Percentiles rank a stretch among this genome's conserved stretches.
Evolutionary conservation across 2,113 vertebrate species (phyloP).

Genomic region (Ictalurus punctatus): DNA sequence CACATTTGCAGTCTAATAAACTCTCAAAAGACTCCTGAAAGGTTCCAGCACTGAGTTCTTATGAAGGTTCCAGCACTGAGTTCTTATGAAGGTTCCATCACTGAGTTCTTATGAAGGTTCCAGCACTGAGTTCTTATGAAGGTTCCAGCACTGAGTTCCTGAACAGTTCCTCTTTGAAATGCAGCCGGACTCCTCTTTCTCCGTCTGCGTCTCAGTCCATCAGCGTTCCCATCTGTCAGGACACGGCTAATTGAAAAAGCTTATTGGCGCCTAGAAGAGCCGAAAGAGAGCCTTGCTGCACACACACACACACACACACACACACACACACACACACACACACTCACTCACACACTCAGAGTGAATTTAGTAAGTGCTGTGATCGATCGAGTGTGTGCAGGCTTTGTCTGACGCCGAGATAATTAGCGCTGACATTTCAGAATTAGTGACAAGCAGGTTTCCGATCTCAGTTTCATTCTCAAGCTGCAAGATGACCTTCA

Average conservation of each 20-base stretch:
- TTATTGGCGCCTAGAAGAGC: background rate
- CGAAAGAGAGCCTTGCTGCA: background rate
- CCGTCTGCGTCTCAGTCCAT: background rate
- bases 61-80: no score
- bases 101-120: no score
- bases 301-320: background rate
- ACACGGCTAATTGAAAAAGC: conserved; percentile 17
- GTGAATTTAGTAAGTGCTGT: conserved; percentile 14
- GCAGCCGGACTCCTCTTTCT: background rate
- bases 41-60: no score
- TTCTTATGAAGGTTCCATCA: no score
- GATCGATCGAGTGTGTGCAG: conserved; percentile 15
- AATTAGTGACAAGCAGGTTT: background rate
- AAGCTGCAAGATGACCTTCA: conserved; percentile 2
- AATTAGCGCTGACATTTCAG: conserved; percentile 10
- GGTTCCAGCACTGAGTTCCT: no score
- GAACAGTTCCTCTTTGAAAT: no score
- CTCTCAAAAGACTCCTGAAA: no score
- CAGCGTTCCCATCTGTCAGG: conserved; percentile 12
- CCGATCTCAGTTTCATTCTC: conserved; percentile 11
- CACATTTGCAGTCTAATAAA: background rate
- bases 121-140: no score
- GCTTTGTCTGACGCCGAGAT: conserved; percentile 17
- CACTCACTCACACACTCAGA: background rate
- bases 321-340: background rate